phyloP scores from a whole-genome alignment of 2,797 vertebrate genomes.

The Coregonus sp. region DNA sequence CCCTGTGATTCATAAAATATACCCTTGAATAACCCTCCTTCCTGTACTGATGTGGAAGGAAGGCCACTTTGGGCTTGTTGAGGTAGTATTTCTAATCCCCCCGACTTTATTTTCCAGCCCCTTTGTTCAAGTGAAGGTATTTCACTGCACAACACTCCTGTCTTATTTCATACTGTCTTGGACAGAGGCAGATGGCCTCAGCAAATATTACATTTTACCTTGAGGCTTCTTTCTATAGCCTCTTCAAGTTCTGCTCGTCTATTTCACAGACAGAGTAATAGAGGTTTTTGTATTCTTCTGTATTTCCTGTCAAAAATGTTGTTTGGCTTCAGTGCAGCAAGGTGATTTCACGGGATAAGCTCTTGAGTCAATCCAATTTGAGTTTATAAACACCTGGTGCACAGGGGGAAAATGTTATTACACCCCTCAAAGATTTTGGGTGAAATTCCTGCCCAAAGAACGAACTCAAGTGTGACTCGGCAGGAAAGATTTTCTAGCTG shows the following conservation, averaged over 20 bases:
- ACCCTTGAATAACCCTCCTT: constrained; percentile 40
- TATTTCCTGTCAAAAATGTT: constrained; percentile 35
- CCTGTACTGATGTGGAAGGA: constrained; percentile 43
- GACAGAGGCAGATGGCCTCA: constrained; percentile 30
- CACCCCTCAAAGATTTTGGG: constrained; percentile 42
- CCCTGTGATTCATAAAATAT: constrained; percentile 47
- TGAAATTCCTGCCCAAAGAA: constrained; percentile 29
- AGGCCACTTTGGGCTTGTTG: background rate
- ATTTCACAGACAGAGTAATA: constrained; percentile 28
- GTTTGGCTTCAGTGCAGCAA: constrained; percentile 46
- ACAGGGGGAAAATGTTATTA: constrained; percentile 41
- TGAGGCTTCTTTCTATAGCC: constrained; percentile 36
- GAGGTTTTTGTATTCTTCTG: constrained; percentile 31
- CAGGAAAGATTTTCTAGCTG: constrained; percentile 54
- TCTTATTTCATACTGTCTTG: background rate
- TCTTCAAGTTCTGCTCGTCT: constrained; percentile 32
- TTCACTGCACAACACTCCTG: constrained; percentile 11
- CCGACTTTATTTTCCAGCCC: constrained; percentile 29
- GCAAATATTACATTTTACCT: constrained; percentile 18
- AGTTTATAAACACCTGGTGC: constrained; percentile 58
- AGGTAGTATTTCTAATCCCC: constrained; percentile 37
- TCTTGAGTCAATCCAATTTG: constrained; percentile 55
- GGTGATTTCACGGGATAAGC: constrained; percentile 61
- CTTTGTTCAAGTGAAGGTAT: constrained; percentile 32
- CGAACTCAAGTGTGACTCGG: constrained; percentile 50